These are phyloP conservation scores for Struthidea cinerea DNA, from an alignment of 2,113 vertebrate species.

Conservation along the genomic window DNA sequence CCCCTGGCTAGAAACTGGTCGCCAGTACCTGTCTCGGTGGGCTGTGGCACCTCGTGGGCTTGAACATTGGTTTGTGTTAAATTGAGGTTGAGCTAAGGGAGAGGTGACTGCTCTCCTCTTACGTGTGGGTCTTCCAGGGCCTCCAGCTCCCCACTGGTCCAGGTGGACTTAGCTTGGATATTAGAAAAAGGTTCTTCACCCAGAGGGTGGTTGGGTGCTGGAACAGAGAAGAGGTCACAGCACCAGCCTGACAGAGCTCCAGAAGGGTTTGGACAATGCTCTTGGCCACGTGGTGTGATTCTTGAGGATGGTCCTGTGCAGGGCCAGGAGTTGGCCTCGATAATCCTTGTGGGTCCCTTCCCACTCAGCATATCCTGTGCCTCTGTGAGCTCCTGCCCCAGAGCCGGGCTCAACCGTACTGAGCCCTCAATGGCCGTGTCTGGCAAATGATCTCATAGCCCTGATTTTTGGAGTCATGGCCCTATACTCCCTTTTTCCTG, in stretches of 20 bases:
- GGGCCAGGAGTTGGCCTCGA: neutral
- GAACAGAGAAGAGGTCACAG: neutral
- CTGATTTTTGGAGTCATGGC: neutral
- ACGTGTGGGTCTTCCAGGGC: neutral
- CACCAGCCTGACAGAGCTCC: too few species aligned
- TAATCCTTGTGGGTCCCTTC: neutral
- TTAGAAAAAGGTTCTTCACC: neutral
- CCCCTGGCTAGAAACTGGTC: neutral
- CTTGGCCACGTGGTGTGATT: neutral
- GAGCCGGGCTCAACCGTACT: rapidly evolving
- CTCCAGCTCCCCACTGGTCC: neutral
- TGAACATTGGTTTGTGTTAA: neutral
- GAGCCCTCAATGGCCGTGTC: neutral
- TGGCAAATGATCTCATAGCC: neutral
- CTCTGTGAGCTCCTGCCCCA: neutral
- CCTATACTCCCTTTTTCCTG: neutral
- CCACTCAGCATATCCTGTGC: neutral
- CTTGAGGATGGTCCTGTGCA: neutral
- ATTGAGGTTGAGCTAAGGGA: neutral
- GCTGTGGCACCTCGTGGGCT: neutral
- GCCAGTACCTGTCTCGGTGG: neutral
- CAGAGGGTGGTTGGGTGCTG: neutral
- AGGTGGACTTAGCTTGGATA: neutral
- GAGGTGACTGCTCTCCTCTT: neutral
- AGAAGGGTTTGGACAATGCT: neutral